Evolutionary conservation across 2,113 vertebrate genomes (phyloP).

Genomic region (Anhinga rufa): DNA sequence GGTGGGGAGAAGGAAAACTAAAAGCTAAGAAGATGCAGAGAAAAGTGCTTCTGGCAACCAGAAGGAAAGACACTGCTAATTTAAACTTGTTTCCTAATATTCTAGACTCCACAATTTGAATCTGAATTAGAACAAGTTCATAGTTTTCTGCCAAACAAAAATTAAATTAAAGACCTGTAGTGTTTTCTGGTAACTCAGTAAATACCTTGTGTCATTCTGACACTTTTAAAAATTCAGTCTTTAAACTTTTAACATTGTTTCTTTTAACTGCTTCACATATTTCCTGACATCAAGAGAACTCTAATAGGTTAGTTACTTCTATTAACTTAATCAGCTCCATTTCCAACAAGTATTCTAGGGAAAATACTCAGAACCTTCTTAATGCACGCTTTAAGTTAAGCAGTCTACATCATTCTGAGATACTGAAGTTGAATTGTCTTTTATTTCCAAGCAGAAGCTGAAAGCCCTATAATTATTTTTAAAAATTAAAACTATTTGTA

Average conservation of each 20-base stretch:
- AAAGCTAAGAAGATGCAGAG: background rate
- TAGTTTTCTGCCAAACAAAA: background rate
- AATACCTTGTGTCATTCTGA: background rate
- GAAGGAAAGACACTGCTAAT: background rate
- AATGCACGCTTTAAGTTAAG: background rate
- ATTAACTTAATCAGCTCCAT: background rate
- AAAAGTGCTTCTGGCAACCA: background rate
- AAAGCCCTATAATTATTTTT: background rate
- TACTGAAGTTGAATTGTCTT: background rate
- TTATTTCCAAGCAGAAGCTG: background rate
- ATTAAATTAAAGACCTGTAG: background rate
- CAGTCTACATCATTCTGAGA: background rate
- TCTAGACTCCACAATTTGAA: background rate
- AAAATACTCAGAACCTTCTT: background rate
- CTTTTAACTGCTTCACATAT: background rate
- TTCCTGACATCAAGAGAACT: background rate
- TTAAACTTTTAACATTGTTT: background rate
- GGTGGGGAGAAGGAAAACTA: background rate
- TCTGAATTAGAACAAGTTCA: background rate
- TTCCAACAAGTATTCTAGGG: background rate
- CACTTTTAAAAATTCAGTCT: background rate
- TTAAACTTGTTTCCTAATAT: background rate
- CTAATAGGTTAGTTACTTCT: background rate
- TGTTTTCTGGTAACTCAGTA: background rate
- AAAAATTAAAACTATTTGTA: background rate